Conservation (phyloP, 2,888 invertebrate species). For the Leptinotarsa tumamoca region DNA sequence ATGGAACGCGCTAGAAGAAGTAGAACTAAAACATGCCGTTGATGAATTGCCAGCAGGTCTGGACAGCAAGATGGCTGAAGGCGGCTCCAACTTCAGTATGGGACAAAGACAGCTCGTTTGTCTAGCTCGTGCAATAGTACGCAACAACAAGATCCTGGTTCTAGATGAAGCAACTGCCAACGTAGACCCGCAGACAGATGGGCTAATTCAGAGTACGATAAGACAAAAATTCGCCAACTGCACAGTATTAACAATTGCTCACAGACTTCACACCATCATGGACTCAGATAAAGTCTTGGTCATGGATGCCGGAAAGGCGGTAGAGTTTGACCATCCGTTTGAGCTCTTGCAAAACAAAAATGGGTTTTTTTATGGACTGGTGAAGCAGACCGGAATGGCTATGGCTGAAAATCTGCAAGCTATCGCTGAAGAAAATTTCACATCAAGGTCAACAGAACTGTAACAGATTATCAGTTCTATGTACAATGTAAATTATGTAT, state of each 20-base stretch:
- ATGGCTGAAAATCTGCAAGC: conserved; percentile 54
- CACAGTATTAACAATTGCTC: conserved; percentile 87
- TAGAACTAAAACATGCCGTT: conserved; percentile 75
- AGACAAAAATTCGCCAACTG: conserved; percentile 79
- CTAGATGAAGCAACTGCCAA: conserved; percentile 84
- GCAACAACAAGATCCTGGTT: conserved; percentile 65
- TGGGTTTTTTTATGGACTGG: conserved; percentile 66
- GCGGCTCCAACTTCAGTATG: conserved; percentile 67
- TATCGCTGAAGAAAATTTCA: conserved; percentile 51
- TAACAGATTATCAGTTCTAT: neutral
- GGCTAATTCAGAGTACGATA: conserved; percentile 81
- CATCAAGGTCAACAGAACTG: neutral
- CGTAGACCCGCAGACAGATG: conserved; percentile 83
- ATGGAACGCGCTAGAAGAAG: conserved; percentile 87
- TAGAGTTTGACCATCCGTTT: conserved; percentile 83
- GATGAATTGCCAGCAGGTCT: conserved; percentile 69
- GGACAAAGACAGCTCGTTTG: conserved; percentile 77
- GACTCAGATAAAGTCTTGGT: conserved; percentile 86
- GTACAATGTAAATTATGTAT: neutral
- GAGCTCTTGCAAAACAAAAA: conserved; percentile 68
- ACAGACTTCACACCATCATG: conserved; percentile 87
- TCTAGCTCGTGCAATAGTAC: conserved; percentile 73
- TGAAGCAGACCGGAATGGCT: conserved; percentile 74
- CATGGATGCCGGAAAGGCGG: conserved; percentile 80
- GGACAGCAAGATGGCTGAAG: conserved; percentile 80